These are phyloP conservation scores for Cygnus atratus DNA, from an alignment of 2,113 vertebrate genomes.

Conservation along the genomic window DNA sequence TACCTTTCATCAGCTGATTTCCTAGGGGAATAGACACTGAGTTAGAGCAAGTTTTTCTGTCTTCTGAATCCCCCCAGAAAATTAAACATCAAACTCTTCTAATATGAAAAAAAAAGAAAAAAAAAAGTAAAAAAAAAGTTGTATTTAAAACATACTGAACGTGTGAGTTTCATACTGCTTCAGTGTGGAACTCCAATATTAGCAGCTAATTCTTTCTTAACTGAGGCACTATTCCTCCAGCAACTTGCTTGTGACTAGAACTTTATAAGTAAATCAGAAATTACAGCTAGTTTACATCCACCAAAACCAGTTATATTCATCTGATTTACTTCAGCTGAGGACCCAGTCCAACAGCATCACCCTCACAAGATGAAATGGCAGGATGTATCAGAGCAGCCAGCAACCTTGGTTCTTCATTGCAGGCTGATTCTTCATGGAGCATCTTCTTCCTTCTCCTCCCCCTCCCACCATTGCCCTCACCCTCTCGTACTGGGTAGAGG, in stretches of 20 bases:
- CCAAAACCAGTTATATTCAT: neutral
- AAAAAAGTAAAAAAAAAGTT: neutral
- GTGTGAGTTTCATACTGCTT: neutral
- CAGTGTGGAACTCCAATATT: fast-evolving
- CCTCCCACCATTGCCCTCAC: neutral
- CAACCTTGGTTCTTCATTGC: neutral
- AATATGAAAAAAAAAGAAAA: neutral
- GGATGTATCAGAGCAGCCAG: neutral
- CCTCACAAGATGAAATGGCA: neutral
- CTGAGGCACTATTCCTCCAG: neutral
- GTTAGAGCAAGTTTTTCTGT: neutral
- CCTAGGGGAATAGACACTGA: neutral
- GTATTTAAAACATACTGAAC: neutral
- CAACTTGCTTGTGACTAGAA: neutral
- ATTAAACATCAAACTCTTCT: neutral
- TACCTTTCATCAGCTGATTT: neutral
- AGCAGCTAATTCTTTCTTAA: neutral
- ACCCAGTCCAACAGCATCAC: neutral
- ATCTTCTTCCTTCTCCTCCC: neutral
- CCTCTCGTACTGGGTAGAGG: neutral
- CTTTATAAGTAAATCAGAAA: neutral
- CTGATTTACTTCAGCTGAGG: neutral
- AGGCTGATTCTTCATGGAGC: neutral
- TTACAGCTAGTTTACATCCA: neutral
- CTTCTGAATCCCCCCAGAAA: neutral